A percentile compares a stretch with the other conserved stretches of the same genome.
phyloP scores from a whole-genome alignment of 2,797 vertebrate genomes.

The Pipistrellus pipistrellus region DNA sequence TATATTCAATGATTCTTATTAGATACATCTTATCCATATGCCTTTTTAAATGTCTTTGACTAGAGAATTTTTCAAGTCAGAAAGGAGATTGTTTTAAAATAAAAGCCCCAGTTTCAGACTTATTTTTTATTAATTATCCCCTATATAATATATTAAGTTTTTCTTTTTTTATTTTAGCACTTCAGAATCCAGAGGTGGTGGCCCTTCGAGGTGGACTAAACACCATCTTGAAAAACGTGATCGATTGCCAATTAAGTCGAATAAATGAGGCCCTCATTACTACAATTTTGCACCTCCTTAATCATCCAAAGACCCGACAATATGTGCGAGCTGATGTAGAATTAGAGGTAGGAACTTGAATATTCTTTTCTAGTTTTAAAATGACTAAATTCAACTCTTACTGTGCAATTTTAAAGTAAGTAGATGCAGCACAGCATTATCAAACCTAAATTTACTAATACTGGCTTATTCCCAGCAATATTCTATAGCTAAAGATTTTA shows the following conservation, averaged over 20 bases:
- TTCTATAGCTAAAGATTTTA: conserved; percentile 20
- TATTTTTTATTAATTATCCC: conserved; percentile 42
- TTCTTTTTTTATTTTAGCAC: conserved; percentile 90
- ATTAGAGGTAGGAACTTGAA: conserved; percentile 92
- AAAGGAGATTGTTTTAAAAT: conserved; percentile 54
- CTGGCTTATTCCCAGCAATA: conserved; percentile 21
- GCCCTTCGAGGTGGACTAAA: conserved; percentile 97
- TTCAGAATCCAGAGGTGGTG: conserved; percentile 99
- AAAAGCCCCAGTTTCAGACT: conserved; percentile 33
- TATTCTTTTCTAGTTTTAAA: conserved; percentile 68
- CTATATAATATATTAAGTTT: conserved; percentile 44
- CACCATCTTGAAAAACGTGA: conserved; percentile 98
- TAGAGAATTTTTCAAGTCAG: conserved; percentile 57
- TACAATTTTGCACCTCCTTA: conserved; percentile 98
- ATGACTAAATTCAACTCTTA: conserved; percentile 40
- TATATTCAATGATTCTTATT: conserved; percentile 5
- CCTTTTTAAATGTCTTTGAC: conserved; percentile 25
- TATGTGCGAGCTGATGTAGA: conserved; percentile 97
- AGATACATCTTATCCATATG: not conserved
- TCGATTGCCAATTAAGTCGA: conserved; percentile 98
- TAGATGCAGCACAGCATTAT: not conserved
- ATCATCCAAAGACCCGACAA: conserved; percentile 97
- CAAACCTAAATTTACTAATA: conserved; percentile 49
- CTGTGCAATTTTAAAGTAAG: conserved; percentile 64
- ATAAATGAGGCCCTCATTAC: conserved; percentile 99